Evolutionary conservation across 2,113 vertebrate species (phyloP).

Genomic region (Noturus placidus): DNA sequence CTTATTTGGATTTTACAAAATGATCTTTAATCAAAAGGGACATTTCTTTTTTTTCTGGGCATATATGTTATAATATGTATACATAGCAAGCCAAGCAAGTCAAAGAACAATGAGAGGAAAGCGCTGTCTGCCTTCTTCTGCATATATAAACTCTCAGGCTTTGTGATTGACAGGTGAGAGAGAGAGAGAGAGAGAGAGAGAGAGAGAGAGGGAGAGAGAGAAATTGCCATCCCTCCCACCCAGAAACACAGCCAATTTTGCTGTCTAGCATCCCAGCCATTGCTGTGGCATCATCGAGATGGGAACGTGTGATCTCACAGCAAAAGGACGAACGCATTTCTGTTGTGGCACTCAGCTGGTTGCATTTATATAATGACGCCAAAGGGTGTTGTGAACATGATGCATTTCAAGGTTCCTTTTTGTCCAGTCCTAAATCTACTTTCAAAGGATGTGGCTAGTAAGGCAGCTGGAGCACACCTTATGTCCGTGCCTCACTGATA

Average conservation of each 20-base stretch:
- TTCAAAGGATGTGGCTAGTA: background rate
- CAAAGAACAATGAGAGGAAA: background rate
- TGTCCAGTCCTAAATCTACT: background rate
- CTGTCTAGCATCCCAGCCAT: background rate
- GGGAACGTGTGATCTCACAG: background rate
- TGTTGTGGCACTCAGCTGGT: background rate
- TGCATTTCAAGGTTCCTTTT: constrained; percentile 11
- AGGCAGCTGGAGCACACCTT: background rate
- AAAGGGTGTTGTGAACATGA: background rate
- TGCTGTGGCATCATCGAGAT: background rate
- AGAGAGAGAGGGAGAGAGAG: background rate
- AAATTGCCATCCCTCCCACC: background rate
- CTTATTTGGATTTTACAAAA: too few relatives aligned
- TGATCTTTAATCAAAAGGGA: too few relatives aligned
- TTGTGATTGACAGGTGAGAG: background rate
- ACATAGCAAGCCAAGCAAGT: background rate
- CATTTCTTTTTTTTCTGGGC: too few relatives aligned
- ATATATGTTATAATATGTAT: too few relatives aligned
- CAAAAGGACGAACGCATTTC: background rate
- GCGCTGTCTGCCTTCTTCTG: background rate
- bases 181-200: background rate
- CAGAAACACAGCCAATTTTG: constrained; percentile 2
- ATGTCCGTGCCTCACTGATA: background rate
- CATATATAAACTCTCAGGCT: background rate
- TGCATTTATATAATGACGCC: constrained; percentile 1